These are phyloP conservation scores for Scyliorhinus canicula DNA, from an alignment of 2,797 vertebrate species.

Conservation along the genomic window DNA sequence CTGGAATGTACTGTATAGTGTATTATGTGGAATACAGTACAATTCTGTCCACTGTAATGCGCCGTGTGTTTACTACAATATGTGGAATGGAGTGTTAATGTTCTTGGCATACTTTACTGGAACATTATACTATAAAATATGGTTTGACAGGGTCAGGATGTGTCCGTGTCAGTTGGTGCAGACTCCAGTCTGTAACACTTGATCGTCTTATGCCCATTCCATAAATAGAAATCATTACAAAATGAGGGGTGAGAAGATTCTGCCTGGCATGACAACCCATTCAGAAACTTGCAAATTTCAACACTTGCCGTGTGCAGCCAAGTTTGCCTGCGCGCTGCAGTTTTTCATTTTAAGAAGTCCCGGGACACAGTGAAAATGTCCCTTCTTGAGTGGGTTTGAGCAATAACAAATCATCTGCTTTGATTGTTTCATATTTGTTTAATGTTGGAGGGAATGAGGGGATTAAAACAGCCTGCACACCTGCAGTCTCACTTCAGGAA, in stretches of 20 bases:
- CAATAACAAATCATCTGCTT: not conserved
- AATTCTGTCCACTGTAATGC: not conserved
- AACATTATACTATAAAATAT: not conserved
- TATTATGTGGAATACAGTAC: not conserved
- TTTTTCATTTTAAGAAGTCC: not conserved
- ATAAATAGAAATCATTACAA: not conserved
- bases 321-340: not conserved
- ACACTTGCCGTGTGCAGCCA: not conserved
- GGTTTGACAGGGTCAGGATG: not conserved
- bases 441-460: not conserved
- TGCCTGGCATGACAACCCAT: not conserved
- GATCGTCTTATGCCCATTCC: not conserved
- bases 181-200: not conserved
- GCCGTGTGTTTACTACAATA: not conserved
- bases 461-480: not conserved
- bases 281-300: not conserved
- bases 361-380: not conserved
- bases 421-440: not conserved
- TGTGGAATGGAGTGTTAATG: not conserved
- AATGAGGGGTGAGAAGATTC: not conserved
- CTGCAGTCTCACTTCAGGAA: not conserved
- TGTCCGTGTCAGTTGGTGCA: not conserved
- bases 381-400: not conserved
- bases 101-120: not conserved
- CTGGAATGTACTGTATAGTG: not conserved